Base-by-base conservation (phyloP, 2,888 invertebrate genomes). In the Xanthia togata region DNA sequence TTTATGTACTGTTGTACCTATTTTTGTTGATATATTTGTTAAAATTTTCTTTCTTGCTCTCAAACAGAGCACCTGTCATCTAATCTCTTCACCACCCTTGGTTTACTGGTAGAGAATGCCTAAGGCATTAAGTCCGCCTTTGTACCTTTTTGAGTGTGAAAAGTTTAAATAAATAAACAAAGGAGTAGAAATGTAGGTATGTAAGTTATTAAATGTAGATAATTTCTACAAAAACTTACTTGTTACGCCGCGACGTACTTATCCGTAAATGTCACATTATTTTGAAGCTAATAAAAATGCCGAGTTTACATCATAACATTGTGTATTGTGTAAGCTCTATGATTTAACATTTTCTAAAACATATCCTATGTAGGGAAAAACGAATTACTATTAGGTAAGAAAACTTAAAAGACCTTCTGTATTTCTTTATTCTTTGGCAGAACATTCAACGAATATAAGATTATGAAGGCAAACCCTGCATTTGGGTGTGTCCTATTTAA, bases 361-460 rank as follows among this genome's bases (percentile, higher is more conserved):
- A n/a, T 35, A 35, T 35, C 1, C 14, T 4, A 47, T 23, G n/a
- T n/a, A 53, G 11, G 11, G 3, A n/a, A 11, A n/a, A n/a, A 44
- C 0, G 14, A n/a, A n/a, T n/a, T 26, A 31, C 31, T 31, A 31
- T 31, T 59, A 17, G 8, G 12, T 38, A 12, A 23, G 35, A 62
- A 44, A 47, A 9, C 1, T 23, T 31, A 17, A 55, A 35, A 69
- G 3, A 59, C 9, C 8, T 63, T 81, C 81, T 80, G 50, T 76
- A n/a, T 44, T 64, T 62, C 20, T 71, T 71, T 80, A 71, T 60
- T 71, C 78, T 81, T 76, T 86, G 83, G 35, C 50, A 68, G n/a
- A n/a, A 80, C 73, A 74, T 83, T 83, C 71, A 77, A 68, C 75
- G n/a, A n/a, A n/a, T n/a, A n/a, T 68, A 55, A 76, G 38, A 81